Percentiles rank a stretch among this genome's conserved stretches.
These are phyloP conservation scores for Vireo altiloquus DNA, from an alignment of 2,113 vertebrate genomes.

Conservation along the genomic window DNA sequence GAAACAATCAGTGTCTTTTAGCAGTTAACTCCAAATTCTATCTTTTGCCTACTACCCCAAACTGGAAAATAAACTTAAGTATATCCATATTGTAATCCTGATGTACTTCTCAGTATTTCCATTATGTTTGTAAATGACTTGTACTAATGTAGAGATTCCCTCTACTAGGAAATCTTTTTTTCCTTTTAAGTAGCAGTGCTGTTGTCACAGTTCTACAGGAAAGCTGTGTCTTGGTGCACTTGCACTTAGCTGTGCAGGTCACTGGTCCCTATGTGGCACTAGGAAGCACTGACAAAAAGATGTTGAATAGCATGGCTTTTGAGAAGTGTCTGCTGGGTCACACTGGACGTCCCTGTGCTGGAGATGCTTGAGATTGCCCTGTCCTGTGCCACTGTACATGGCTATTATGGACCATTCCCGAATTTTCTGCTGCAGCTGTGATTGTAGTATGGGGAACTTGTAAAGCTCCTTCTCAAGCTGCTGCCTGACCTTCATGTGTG, in stretches of 20 bases:
- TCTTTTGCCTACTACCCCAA: neutral
- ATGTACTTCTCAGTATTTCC: neutral
- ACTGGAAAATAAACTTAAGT: neutral
- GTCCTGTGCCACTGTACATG: accelerated
- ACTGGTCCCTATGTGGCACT: neutral
- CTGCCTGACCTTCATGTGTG: neutral
- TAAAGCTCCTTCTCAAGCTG: neutral
- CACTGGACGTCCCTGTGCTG: neutral
- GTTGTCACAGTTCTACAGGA: neutral
- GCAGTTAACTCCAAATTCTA: neutral
- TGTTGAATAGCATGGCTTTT: neutral
- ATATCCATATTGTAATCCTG: neutral
- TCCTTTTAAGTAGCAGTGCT: neutral
- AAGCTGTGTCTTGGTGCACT: neutral
- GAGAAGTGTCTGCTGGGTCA: neutral
- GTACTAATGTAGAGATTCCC: neutral
- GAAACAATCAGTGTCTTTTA: neutral
- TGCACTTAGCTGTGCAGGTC: neutral
- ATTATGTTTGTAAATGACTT: neutral
- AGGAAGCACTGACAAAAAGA: neutral
- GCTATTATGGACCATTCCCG: neutral
- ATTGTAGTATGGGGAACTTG: neutral
- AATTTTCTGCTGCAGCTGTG: neutral
- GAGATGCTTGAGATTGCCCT: neutral
- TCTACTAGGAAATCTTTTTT: neutral